A percentile compares a stretch with the other conserved stretches of the same genome.
Conservation (phyloP, 2,797 vertebrate genomes). For the Hylomyscus alleni region DNA sequence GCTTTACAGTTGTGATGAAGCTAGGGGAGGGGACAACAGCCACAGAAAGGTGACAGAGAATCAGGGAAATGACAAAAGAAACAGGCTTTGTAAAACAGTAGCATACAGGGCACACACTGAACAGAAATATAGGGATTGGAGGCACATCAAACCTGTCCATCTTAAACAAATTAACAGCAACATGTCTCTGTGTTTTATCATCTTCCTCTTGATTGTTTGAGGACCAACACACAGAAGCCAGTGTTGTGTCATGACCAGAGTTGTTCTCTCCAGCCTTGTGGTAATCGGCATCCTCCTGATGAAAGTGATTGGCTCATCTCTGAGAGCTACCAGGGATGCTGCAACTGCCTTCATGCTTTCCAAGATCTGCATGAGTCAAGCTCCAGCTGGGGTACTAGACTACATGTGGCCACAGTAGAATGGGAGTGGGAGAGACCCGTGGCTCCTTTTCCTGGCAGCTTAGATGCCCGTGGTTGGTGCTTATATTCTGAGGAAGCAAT, state of each 20-base stretch:
- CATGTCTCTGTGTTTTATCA: too few relatives aligned
- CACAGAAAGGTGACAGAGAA: background rate
- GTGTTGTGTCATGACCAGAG: background rate
- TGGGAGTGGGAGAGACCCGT: rapidly evolving
- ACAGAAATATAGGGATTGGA: background rate
- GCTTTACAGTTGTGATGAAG: background rate
- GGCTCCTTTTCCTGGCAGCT: too few relatives aligned
- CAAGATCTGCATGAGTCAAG: background rate
- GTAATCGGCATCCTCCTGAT: rapidly evolving
- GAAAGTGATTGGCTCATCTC: background rate
- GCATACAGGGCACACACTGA: too few relatives aligned
- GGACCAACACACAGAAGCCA: too few relatives aligned
- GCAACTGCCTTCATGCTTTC: background rate
- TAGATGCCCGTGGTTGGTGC: background rate
- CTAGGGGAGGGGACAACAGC: too few relatives aligned
- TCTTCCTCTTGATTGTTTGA: background rate
- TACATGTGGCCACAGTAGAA: background rate
- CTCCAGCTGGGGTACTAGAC: background rate
- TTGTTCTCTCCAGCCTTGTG: background rate
- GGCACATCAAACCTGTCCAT: background rate
- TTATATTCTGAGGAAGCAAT: background rate
- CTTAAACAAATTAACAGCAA: background rate
- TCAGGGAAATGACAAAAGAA: background rate
- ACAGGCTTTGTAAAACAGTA: background rate
- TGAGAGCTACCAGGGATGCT: background rate